These are phyloP conservation scores for Acanthurus leucopareius DNA, from an alignment of 2,797 vertebrate genomes.

Conservation along the genomic window DNA sequence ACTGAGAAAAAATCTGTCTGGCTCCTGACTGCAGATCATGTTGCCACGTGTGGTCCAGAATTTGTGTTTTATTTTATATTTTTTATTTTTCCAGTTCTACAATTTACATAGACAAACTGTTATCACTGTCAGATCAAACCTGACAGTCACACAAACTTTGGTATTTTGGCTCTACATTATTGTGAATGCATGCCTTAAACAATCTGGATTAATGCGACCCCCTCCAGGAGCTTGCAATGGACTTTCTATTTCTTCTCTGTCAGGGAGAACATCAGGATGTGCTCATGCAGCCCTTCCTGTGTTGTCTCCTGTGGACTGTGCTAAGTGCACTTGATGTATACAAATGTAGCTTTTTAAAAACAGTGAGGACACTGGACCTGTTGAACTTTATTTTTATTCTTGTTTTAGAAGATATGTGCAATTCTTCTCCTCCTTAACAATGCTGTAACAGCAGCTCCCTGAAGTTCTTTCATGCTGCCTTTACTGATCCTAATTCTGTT, in stretches of 20 bases:
- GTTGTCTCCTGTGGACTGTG: constrained; percentile 47
- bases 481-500: constrained; percentile 42
- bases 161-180: constrained; percentile 23
- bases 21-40: constrained; percentile 7
- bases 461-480: constrained; percentile 59
- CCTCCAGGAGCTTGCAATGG: constrained; percentile 24
- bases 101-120: background rate
- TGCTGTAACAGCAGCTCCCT: constrained; percentile 32
- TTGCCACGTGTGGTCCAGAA: background rate
- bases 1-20: background rate
- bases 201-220: constrained; percentile 8
- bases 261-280: constrained; percentile 14
- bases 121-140: constrained; percentile 5
- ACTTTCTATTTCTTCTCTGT: constrained; percentile 28
- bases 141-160: background rate
- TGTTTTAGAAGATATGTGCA: constrained; percentile 62
- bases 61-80: background rate
- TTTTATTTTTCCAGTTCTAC: background rate
- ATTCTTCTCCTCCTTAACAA: constrained; percentile 50
- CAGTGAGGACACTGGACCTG: constrained; percentile 42
- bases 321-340: constrained; percentile 60
- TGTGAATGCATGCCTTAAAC: constrained; percentile 69
- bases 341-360: constrained; percentile 70
- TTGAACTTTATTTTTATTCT: constrained; percentile 34
- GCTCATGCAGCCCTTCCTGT: constrained; percentile 22